A percentile compares a stretch with the other conserved stretches of the same genome.
These are phyloP conservation scores for Sterna hirundo DNA, from an alignment of 2,113 vertebrate genomes.

Conservation along the genomic window DNA sequence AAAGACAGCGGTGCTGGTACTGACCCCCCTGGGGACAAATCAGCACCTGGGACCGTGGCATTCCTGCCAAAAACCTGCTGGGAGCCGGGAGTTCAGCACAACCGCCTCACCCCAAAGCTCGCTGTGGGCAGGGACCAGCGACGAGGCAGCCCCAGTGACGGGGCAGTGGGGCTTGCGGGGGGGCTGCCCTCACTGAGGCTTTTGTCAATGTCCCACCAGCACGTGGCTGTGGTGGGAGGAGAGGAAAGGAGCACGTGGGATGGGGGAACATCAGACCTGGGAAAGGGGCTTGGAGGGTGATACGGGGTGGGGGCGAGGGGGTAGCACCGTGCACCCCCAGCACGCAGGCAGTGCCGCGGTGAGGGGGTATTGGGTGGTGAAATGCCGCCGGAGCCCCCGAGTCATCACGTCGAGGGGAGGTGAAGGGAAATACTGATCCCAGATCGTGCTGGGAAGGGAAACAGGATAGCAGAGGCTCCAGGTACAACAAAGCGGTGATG, in stretches of 20 bases:
- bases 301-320: rapidly evolving
- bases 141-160: rapidly evolving
- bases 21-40: background rate
- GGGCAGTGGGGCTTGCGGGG: background rate
- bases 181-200: background rate
- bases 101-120: background rate
- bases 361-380: rapidly evolving
- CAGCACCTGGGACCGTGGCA: background rate
- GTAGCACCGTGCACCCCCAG: background rate
- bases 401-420: too few relatives aligned
- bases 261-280: background rate
- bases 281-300: background rate
- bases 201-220: background rate
- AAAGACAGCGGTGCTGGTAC: background rate
- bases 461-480: rapidly evolving
- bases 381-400: background rate
- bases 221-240: background rate
- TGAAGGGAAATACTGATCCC: background rate
- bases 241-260: background rate
- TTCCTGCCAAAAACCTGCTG: background rate
- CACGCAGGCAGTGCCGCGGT: rapidly evolving
- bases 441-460: background rate
- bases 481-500: background rate
- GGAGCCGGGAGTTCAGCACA: background rate
- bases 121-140: rapidly evolving